Conservation (phyloP, 2,888 invertebrate genomes). For the Pammene fasciana region DNA sequence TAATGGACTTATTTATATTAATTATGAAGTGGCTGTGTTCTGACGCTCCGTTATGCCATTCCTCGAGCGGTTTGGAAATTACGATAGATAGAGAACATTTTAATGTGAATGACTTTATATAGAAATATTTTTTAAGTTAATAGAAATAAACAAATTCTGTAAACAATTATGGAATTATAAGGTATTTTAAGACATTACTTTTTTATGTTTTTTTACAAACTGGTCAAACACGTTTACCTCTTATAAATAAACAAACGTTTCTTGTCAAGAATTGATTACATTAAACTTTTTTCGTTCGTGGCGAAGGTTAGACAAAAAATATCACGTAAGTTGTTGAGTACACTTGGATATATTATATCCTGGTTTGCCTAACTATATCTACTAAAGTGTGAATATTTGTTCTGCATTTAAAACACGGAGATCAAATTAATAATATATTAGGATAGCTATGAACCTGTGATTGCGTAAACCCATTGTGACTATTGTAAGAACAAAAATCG, state of each 20-base stretch:
- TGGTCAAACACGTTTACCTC: slow-evolving; percentile 37
- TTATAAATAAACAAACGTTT: slow-evolving; percentile 38
- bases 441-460: too few relatives aligned
- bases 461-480: too few relatives aligned
- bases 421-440: too few relatives aligned
- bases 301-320: slow-evolving; percentile 39
- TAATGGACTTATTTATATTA: slow-evolving; percentile 63
- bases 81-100: slow-evolving; percentile 63
- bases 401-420: background rate
- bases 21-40: slow-evolving; percentile 78
- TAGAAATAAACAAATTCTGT: slow-evolving; percentile 34
- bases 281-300: slow-evolving; percentile 39
- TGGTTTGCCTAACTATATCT: slow-evolving; percentile 8
- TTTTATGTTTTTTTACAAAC: slow-evolving; percentile 39
- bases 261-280: slow-evolving; percentile 38
- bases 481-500: too few relatives aligned
- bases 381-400: background rate
- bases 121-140: slow-evolving; percentile 27
- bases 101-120: slow-evolving; percentile 24
- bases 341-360: slow-evolving; percentile 27
- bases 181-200: slow-evolving; percentile 31
- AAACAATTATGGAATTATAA: slow-evolving; percentile 39
- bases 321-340: slow-evolving; percentile 14
- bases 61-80: slow-evolving; percentile 57
- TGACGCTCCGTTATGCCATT: slow-evolving; percentile 66